Percentiles rank a stretch among this genome's conserved stretches.
These are phyloP conservation scores for Henricia sp. DNA, from an alignment of 53 echinoderm and acorn worm species.

Conservation along the genomic window DNA sequence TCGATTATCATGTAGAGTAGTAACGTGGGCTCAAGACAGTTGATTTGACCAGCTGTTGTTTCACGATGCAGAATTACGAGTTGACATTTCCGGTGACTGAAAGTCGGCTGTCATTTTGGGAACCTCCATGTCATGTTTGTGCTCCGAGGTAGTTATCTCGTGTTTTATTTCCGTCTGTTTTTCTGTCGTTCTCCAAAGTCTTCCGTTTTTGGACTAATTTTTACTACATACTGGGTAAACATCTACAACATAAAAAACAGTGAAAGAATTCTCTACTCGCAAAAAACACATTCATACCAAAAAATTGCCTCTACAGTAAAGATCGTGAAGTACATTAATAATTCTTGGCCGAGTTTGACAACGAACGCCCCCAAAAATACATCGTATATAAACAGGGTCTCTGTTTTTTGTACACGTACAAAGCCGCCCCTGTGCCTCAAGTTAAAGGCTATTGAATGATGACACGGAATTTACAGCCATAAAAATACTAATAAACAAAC, in stretches of 20 bases:
- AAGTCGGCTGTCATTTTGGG: no score
- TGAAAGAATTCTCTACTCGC: slow-evolving; percentile 20
- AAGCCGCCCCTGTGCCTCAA: slow-evolving; percentile 2
- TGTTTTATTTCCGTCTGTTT: neutral
- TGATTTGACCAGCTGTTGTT: no score
- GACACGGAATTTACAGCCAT: slow-evolving; percentile 42
- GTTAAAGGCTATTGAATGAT: neutral
- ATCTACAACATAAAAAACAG: slow-evolving; percentile 61
- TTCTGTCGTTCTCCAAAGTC: neutral
- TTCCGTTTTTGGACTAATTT: neutral
- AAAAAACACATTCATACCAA: slow-evolving; percentile 52
- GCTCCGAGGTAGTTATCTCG: no score
- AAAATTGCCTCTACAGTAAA: slow-evolving; percentile 24
- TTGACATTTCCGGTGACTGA: no score
- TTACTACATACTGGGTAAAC: slow-evolving; percentile 18
- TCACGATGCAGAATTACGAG: no score
- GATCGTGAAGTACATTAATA: neutral
- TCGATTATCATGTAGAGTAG: no score
- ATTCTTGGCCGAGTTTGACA: neutral
- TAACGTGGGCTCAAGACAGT: no score
- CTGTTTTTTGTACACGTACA: slow-evolving; percentile 15
- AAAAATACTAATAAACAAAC: slow-evolving; percentile 44
- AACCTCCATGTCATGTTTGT: no score
- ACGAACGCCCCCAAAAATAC: slow-evolving; percentile 25
- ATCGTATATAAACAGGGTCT: slow-evolving; percentile 31